Conservation (phyloP, 2,797 vertebrate species). For the Alauda arvensis region DNA sequence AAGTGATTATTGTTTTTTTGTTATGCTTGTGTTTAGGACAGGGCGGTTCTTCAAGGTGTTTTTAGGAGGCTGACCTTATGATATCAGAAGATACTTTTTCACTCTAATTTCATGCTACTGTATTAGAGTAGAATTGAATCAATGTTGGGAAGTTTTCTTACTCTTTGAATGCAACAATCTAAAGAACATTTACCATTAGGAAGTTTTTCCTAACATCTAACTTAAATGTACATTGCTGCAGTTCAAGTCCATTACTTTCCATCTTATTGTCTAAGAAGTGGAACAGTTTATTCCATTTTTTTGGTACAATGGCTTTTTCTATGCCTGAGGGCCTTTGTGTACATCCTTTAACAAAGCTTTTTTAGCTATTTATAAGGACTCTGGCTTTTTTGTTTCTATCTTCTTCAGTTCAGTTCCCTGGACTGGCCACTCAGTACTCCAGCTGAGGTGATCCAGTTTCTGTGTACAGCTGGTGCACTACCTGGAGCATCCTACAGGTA, state of each 20-base stretch:
- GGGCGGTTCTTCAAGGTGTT: neutral
- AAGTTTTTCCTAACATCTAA: neutral
- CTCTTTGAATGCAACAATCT: neutral
- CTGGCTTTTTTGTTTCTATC: neutral
- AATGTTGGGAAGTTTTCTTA: neutral
- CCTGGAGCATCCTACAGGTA: neutral
- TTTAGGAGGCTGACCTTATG: neutral
- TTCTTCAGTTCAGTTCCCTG: neutral
- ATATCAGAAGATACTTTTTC: neutral
- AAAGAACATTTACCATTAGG: neutral
- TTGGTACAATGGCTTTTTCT: neutral
- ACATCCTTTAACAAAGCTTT: neutral
- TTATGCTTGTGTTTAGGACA: neutral
- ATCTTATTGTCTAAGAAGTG: neutral
- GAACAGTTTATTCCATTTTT: neutral
- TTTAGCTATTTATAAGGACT: neutral
- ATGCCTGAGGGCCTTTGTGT: neutral
- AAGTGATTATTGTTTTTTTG: neutral
- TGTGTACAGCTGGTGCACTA: neutral
- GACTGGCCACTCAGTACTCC: neutral
- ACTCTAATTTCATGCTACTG: neutral
- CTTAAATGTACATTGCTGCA: neutral
- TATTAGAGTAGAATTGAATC: neutral
- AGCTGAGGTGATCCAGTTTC: neutral
- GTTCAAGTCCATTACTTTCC: conserved; percentile 13